phyloP scores from a whole-genome alignment of 2,888 invertebrate species.

The Zygothrica quintamaculata region DNA sequence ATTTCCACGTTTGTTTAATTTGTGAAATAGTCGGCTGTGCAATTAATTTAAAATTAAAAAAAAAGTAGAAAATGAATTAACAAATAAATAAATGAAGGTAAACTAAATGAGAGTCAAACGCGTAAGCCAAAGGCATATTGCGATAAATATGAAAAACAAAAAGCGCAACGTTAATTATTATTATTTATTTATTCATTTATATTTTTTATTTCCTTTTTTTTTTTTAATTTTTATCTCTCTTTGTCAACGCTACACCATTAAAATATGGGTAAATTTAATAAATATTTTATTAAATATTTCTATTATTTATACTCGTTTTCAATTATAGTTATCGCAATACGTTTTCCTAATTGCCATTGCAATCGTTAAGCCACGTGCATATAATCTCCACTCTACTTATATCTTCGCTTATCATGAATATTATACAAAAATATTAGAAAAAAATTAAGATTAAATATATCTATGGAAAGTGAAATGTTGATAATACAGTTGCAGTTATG shows the following conservation, averaged over 20 bases:
- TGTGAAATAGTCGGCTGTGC: slow-evolving; percentile 60
- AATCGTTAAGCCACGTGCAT: slow-evolving; percentile 54
- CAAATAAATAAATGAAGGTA: slow-evolving; percentile 12
- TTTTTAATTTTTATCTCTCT: slow-evolving; percentile 53
- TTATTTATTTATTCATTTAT: no score
- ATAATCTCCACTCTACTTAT: slow-evolving; percentile 39
- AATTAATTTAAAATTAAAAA: slow-evolving; percentile 48
- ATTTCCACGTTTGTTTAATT: slow-evolving; percentile 30
- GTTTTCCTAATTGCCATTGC: slow-evolving; percentile 52
- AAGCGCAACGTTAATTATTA: slow-evolving; percentile 41
- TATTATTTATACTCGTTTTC: no score
- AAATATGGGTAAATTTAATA: no score
- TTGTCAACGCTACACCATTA: no score
- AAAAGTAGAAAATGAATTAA: no score
- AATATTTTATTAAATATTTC: slow-evolving; percentile 38
- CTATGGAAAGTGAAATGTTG: no score
- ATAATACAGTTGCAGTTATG: no score
- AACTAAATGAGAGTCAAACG: slow-evolving; percentile 17
- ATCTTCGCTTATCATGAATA: slow-evolving; percentile 14
- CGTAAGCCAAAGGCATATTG: slow-evolving; percentile 33
- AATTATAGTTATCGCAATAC: slow-evolving; percentile 67
- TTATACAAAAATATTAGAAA: neutral
- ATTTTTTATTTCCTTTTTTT: slow-evolving; percentile 5
- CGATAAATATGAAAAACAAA: slow-evolving; percentile 48
- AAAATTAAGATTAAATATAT: no score